Evolutionary conservation across 2,888 invertebrate genomes (phyloP).

Genomic region (Salpingus planirostris): DNA sequence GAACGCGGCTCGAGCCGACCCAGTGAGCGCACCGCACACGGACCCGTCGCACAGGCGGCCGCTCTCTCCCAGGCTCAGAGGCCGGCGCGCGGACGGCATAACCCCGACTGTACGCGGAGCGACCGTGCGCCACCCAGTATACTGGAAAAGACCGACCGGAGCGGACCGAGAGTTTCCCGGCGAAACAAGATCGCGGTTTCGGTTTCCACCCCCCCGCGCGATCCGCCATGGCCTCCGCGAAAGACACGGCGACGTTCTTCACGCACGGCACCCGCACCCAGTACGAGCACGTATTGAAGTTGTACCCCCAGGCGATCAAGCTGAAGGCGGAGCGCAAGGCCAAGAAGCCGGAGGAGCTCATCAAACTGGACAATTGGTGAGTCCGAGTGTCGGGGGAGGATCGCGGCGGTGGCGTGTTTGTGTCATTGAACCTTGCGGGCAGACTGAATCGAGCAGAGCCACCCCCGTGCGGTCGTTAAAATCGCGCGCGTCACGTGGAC

Average conservation of each 20-base stretch:
- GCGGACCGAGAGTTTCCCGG: no score
- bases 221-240: slow-evolving; percentile 36
- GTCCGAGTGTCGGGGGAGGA: slow-evolving; percentile 39
- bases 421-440: slow-evolving; percentile 34
- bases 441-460: slow-evolving; percentile 32
- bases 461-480: slow-evolving; percentile 62
- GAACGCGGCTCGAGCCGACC: no score
- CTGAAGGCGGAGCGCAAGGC: slow-evolving; percentile 83
- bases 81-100: no score
- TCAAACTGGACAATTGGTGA: slow-evolving; percentile 93
- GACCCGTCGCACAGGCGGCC: no score
- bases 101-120: no score
- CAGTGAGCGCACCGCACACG: no score
- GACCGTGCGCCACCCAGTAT: no score
- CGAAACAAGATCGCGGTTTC: no score
- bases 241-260: slow-evolving; percentile 87
- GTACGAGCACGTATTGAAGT: slow-evolving; percentile 80
- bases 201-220: no score
- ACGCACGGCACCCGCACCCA: slow-evolving; percentile 79
- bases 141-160: no score
- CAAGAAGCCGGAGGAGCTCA: slow-evolving; percentile 89
- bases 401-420: slow-evolving; percentile 17
- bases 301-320: slow-evolving; percentile 85
- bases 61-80: no score
- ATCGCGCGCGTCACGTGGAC: slow-evolving; percentile 61